Evolutionary conservation across 2,113 vertebrate genomes (phyloP).

Genomic region (Eonycteris spelaea): DNA sequence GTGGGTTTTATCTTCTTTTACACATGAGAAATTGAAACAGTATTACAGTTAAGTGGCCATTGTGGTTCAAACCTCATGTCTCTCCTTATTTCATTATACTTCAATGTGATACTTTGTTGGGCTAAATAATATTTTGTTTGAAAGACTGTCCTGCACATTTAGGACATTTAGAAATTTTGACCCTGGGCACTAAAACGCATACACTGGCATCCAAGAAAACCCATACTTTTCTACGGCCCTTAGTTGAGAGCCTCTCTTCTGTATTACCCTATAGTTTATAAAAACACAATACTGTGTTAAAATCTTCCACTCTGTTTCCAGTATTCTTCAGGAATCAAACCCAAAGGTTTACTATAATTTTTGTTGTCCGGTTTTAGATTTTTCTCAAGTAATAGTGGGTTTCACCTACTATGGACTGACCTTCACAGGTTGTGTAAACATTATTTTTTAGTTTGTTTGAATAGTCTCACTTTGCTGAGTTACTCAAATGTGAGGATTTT

Average conservation of each 20-base stretch:
- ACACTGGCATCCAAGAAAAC: neutral
- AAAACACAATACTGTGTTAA: neutral
- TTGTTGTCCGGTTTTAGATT: neutral
- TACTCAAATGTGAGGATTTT: neutral
- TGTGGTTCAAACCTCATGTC: neutral
- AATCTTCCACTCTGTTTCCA: neutral
- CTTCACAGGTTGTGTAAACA: neutral
- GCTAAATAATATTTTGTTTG: neutral
- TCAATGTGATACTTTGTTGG: neutral
- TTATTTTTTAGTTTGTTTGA: slow-evolving; percentile 5
- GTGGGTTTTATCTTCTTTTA: neutral
- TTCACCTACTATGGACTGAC: neutral
- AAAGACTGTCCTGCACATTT: neutral
- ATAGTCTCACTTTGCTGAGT: neutral
- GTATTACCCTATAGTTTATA: neutral
- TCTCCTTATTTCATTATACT: neutral
- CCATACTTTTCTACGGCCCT: neutral
- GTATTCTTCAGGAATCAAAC: neutral
- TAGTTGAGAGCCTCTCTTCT: neutral
- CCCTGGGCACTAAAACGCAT: neutral
- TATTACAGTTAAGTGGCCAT: neutral
- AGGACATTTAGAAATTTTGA: neutral
- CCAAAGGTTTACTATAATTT: neutral
- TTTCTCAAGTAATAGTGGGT: neutral
- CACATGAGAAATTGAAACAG: neutral